phyloP scores from a whole-genome alignment of 2,797 vertebrate species.

The Danio tinwini region DNA sequence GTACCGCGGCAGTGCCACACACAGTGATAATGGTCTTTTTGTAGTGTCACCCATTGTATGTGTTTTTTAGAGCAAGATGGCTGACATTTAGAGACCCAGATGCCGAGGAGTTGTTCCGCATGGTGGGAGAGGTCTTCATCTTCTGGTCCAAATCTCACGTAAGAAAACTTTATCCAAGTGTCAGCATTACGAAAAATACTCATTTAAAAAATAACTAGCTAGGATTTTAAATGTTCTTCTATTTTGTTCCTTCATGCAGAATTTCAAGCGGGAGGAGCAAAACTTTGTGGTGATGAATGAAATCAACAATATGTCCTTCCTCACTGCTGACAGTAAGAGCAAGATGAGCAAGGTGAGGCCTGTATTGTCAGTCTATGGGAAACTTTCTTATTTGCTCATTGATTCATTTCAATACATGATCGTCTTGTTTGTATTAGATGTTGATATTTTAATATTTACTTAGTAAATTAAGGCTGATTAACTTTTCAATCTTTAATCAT shows the following conservation, averaged over 20 bases:
- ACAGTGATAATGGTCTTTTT: too few species aligned
- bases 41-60: too few species aligned
- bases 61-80: conserved; percentile 85
- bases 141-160: conserved; percentile 98
- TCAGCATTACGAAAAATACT: not conserved
- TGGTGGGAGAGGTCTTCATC: conserved; percentile 96
- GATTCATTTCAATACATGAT: not conserved
- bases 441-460: not conserved
- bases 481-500: not conserved
- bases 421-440: not conserved
- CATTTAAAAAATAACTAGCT: not conserved
- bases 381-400: not conserved
- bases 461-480: not conserved
- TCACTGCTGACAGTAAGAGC: conserved; percentile 95
- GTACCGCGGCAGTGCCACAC: too few species aligned
- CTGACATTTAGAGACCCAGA: conserved; percentile 86
- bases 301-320: conserved; percentile 99
- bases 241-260: conserved; percentile 62
- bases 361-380: not conserved
- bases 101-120: conserved; percentile 93
- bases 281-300: conserved; percentile 97
- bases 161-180: conserved; percentile 63
- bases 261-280: conserved; percentile 88
- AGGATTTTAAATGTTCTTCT: not conserved
- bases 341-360: conserved; percentile 93